Evolutionary conservation across 2,888 invertebrate genomes (phyloP), one percentile per base, ranked within the genome.

Genomic region (Ecliptopera silaceata): DNA sequence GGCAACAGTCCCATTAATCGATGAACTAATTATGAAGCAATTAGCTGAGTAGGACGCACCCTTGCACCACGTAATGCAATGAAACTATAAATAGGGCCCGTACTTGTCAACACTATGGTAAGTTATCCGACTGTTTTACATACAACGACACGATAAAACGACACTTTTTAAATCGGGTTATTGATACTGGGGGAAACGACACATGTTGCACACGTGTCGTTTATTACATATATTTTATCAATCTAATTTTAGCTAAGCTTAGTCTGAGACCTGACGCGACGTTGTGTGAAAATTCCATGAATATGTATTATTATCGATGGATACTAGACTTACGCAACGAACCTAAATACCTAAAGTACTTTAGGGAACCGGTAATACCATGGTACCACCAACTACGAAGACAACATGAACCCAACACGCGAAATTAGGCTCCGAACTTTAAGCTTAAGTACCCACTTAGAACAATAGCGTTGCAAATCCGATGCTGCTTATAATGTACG

Each of bases 21-120:
- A 82, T 80, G 72, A 67, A 73, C 79, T 81, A 79, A 86, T 86
- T 83, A 84, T 68, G 68, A 64, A 74, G 84, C 80, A 83, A 82
- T 85, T 82, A 84, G 72, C 74, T 46, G 72, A 78, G 75, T 80
- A 74, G 78, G 77, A 79, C 76, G 72, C 74, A 72, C 68, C 56
- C 50, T 65, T 55, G 36, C 36, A 50, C 18, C 3, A 20, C 15
- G 41, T 48, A 50, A 44, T 43, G 47, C 51, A 26, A 20, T 46
- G 8, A 11, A 18, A 18, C 45, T 44, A 44, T 44, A 44, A 44
- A 44, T 44, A 44, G 17, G n/a, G 12, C 6, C 10, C 12, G 11
- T 44, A 41, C 18, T 41, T 31, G 44, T 17, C 6, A 32, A 11
- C 29, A n/a, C 18, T 31, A 17, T 43, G 31, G 2, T 15, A 43